These are phyloP conservation scores for Cheilosia vulpina DNA, from an alignment of 2,888 invertebrate genomes.

Conservation along the genomic window DNA sequence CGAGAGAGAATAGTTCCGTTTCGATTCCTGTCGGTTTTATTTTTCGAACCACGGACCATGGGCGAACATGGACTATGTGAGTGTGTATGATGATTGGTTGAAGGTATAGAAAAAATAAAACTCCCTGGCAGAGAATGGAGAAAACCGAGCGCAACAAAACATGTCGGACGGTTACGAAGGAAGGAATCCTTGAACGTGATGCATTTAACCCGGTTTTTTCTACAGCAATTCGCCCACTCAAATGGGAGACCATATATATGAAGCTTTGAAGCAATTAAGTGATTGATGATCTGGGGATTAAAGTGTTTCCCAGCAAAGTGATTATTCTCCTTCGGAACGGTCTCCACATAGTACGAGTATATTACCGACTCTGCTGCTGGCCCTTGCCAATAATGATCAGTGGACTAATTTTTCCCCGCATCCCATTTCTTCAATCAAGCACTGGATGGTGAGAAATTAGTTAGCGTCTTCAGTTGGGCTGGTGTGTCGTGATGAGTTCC, in stretches of 20 bases:
- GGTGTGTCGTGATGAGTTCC: constrained; percentile 18
- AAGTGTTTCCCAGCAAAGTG: constrained; percentile 71
- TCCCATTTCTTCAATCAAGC: constrained; percentile 35
- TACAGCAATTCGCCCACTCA: constrained; percentile 6
- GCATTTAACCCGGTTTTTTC: constrained; percentile 57
- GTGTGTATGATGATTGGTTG: constrained; percentile 32
- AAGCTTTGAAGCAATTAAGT: constrained; percentile 70
- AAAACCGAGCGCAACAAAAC: constrained; percentile 23
- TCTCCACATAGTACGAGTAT: constrained; percentile 3
- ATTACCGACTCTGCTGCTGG: constrained; percentile 9
- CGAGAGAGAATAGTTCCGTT: constrained; percentile 45
- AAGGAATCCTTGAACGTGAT: constrained; percentile 54
- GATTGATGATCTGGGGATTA: constrained; percentile 74
- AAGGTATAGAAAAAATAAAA: background rate
- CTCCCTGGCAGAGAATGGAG: background rate
- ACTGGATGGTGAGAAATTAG: constrained; percentile 70
- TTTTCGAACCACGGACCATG: constrained; percentile 13
- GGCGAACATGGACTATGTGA: background rate
- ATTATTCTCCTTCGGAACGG: constrained; percentile 62
- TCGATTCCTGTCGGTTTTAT: constrained; percentile 39
- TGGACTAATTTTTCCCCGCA: constrained; percentile 7
- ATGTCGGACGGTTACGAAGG: constrained; percentile 45
- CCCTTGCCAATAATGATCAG: constrained; percentile 53
- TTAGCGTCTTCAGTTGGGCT: constrained; percentile 23
- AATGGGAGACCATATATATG: constrained; percentile 15